phyloP scores from a whole-genome alignment of 2,113 vertebrate species.

The Ancistrus triradiatus region DNA sequence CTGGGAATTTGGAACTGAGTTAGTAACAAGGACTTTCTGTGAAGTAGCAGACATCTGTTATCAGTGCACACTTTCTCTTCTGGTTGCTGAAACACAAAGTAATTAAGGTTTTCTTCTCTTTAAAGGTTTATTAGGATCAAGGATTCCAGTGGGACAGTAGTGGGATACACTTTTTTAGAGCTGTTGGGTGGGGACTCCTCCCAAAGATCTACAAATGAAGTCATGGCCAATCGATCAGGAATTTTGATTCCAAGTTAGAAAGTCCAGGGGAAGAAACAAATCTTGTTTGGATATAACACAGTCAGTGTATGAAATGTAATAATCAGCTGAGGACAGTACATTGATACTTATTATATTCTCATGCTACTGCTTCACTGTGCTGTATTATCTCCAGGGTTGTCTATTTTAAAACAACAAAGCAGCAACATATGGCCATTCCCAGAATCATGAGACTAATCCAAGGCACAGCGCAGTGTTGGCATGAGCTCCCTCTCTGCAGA shows the following conservation, averaged over 20 bases:
- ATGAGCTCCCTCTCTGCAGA: slow-evolving; percentile 19
- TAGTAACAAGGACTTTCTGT: neutral
- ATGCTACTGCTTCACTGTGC: neutral
- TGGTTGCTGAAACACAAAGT: neutral
- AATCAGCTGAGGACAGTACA: no score
- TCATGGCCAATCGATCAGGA: neutral
- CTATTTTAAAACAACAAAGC: no score
- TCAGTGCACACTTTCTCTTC: neutral
- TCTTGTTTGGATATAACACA: no score
- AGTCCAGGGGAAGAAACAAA: no score
- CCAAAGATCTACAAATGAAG: neutral
- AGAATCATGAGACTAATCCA: slow-evolving; percentile 29
- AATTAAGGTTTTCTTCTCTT: neutral
- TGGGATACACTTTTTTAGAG: no score
- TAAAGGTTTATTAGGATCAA: neutral
- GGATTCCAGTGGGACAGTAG: no score
- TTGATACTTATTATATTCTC: no score
- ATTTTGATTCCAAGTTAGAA: neutral
- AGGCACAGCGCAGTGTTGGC: slow-evolving; percentile 26
- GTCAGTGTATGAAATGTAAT: no score
- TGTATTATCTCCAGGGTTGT: slow-evolving; percentile 33
- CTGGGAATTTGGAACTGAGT: neutral
- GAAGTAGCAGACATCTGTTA: neutral
- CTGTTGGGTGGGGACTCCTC: neutral
- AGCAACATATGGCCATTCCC: slow-evolving; percentile 37